A percentile compares a stretch with the other conserved stretches of the same genome.
phyloP scores from a whole-genome alignment of 2,113 vertebrate genomes.

The Thunnus maccoyii region DNA sequence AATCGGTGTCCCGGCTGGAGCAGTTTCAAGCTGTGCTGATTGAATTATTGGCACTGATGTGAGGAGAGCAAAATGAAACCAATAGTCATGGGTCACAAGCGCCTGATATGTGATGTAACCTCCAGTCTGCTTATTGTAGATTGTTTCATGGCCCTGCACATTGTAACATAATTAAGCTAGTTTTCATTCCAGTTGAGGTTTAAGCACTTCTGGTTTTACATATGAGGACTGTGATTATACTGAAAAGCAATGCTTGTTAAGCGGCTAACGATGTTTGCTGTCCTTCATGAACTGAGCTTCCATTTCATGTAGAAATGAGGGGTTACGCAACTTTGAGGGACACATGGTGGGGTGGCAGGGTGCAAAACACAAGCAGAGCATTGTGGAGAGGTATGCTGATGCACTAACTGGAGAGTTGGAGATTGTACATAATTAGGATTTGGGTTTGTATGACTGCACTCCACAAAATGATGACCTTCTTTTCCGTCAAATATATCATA shows the following conservation, averaged over 20 bases:
- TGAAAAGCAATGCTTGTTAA: not conserved
- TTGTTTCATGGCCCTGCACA: not conserved
- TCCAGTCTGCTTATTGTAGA: not conserved
- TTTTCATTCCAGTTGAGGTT: not conserved
- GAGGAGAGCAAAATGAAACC: not conserved
- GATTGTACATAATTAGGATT: not conserved
- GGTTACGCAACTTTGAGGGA: not conserved
- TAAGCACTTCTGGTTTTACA: not conserved
- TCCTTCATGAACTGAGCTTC: slow-evolving; percentile 2
- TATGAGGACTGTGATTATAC: not conserved
- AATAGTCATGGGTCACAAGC: slow-evolving; percentile 12
- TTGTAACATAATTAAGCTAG: not conserved
- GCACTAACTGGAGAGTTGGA: slow-evolving; percentile 4
- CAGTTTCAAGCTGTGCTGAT: slow-evolving; percentile 26
- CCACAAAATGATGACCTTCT: not conserved
- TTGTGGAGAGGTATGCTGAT: not conserved
- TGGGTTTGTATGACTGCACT: not conserved
- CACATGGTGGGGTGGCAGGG: not conserved
- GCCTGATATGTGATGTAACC: not conserved
- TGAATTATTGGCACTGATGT: slow-evolving; percentile 13
- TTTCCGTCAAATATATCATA: not conserved
- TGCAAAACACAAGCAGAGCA: not conserved
- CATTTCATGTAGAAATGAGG: not conserved
- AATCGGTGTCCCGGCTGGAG: slow-evolving; percentile 1
- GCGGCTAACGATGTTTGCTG: not conserved